Conservation (phyloP, 1,140 invertebrate species). For the Pseudomyrmex gracilis region DNA sequence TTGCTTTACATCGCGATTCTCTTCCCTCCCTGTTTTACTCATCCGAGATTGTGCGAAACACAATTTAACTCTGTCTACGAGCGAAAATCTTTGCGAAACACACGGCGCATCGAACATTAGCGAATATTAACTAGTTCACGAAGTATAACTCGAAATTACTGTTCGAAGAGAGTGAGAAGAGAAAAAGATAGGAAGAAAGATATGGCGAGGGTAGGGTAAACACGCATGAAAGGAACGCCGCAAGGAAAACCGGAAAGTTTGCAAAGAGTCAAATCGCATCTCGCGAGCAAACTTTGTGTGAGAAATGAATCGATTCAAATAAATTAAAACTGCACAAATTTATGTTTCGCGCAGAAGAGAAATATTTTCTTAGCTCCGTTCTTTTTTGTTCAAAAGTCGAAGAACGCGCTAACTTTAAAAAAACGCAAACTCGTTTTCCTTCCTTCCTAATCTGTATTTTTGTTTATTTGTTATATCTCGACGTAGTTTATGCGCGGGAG, state of each 20-base stretch:
- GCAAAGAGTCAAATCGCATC: not conserved
- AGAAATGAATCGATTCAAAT: not conserved
- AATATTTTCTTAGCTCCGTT: too few species aligned
- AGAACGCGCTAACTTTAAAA: too few species aligned
- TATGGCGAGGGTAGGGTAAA: not conserved
- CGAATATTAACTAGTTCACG: slow-evolving; percentile 42
- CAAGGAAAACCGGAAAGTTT: not conserved
- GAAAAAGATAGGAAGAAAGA: not conserved
- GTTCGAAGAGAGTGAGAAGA: not conserved
- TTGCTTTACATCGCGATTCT: not conserved
- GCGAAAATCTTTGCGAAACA: slow-evolving; percentile 43
- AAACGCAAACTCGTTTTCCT: not conserved
- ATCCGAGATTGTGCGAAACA: slow-evolving; percentile 51
- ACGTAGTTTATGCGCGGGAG: too few species aligned
- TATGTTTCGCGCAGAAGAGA: too few species aligned
- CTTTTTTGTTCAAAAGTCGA: too few species aligned
- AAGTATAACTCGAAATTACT: slow-evolving; percentile 20
- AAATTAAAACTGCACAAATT: too few species aligned
- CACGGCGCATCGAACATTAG: not conserved
- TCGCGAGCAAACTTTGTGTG: not conserved
- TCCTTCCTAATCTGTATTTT: not conserved
- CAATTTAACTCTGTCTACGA: slow-evolving; percentile 62
- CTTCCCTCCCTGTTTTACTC: not conserved
- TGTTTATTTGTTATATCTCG: not conserved
- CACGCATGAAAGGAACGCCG: too few species aligned